Evolutionary conservation across 1,140 invertebrate genomes (phyloP).

Genomic region (Potamilus streckersoni): DNA sequence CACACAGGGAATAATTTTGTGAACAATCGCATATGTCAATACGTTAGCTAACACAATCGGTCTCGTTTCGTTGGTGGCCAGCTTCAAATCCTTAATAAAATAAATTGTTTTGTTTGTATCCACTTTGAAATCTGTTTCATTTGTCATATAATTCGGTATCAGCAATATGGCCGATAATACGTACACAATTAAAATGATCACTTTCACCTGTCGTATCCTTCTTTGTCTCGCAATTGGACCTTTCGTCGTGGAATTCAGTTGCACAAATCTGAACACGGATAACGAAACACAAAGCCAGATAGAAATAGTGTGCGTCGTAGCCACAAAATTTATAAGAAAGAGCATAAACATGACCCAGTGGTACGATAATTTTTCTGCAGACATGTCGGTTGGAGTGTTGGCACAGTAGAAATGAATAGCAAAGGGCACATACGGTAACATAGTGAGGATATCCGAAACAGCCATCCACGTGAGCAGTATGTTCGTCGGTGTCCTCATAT

Average conservation of each 20-base stretch:
- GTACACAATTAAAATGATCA: constrained; percentile 80
- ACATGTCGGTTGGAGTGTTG: constrained; percentile 33
- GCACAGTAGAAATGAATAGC: constrained; percentile 74
- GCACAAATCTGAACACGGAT: constrained; percentile 79
- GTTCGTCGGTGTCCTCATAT: constrained; percentile 85
- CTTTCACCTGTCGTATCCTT: constrained; percentile 72
- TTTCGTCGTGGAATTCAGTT: constrained; percentile 76
- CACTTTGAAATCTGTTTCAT: constrained; percentile 36
- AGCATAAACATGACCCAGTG: constrained; percentile 59
- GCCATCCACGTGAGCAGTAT: constrained; percentile 85
- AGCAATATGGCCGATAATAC: constrained; percentile 80
- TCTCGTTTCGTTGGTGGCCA: constrained; percentile 48
- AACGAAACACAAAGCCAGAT: constrained; percentile 93
- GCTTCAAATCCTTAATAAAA: constrained; percentile 66
- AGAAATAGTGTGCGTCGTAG: constrained; percentile 91
- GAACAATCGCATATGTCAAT: constrained; percentile 58
- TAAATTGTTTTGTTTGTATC: constrained; percentile 40
- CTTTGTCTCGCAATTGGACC: constrained; percentile 83
- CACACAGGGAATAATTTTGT: constrained; percentile 69
- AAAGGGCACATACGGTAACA: constrained; percentile 89
- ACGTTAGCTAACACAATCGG: constrained; percentile 52
- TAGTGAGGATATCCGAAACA: constrained; percentile 86
- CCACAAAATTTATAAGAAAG: constrained; percentile 74
- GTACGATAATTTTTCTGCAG: constrained; percentile 49
- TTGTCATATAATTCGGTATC: constrained; percentile 80